A percentile compares a stretch with the other conserved stretches of the same genome.
These are phyloP conservation scores for Sebastes minor DNA, from an alignment of 2,797 vertebrate genomes.

Conservation along the genomic window DNA sequence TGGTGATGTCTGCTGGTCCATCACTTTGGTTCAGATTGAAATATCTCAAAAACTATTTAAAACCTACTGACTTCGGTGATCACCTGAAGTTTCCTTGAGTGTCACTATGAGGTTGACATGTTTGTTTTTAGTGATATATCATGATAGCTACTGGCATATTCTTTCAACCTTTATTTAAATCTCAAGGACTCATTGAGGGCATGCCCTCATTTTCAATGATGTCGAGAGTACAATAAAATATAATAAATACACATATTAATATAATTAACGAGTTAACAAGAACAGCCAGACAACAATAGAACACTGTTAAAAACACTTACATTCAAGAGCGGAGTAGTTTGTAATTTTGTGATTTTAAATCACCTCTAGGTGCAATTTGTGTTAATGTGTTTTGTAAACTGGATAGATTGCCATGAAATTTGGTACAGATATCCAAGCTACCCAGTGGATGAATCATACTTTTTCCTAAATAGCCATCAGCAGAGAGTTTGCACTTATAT, in stretches of 20 bases:
- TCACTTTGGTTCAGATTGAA: neutral
- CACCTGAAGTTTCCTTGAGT: neutral
- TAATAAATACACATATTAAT: neutral
- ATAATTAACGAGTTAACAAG: neutral
- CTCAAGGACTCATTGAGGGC: neutral
- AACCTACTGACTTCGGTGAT: neutral
- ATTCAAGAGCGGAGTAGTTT: neutral
- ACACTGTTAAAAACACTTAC: too few species aligned
- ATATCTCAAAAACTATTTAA: neutral
- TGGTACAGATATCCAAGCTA: neutral
- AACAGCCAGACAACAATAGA: neutral
- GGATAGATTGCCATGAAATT: neutral
- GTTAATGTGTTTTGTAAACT: neutral
- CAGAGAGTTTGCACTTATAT: neutral
- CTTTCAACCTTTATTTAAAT: neutral
- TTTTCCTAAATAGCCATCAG: neutral
- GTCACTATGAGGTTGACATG: neutral
- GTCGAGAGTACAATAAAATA: neutral
- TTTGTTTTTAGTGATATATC: neutral
- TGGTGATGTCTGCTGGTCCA: neutral
- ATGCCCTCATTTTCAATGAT: neutral
- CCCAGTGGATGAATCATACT: too few species aligned
- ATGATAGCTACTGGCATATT: neutral
- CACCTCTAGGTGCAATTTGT: neutral
- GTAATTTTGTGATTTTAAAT: neutral